A percentile compares a stretch with the other conserved stretches of the same genome.
These are phyloP conservation scores for Epinotia ramella DNA, from an alignment of 2,888 invertebrate genomes.

Conservation along the genomic window DNA sequence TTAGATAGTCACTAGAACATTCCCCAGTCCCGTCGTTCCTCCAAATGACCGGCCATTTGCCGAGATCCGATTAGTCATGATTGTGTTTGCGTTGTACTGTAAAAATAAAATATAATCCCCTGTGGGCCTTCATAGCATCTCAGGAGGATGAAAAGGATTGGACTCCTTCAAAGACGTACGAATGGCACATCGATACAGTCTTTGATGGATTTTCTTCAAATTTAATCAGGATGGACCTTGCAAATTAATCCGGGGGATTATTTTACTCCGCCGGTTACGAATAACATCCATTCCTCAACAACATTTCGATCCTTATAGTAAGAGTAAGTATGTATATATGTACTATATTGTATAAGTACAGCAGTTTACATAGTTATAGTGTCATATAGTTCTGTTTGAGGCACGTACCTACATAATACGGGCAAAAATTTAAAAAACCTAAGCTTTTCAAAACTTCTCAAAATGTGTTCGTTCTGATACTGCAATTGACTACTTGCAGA, in stretches of 20 bases:
- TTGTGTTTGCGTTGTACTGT: slow-evolving; percentile 79
- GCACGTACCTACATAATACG: not conserved
- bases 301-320: not conserved
- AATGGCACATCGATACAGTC: slow-evolving; percentile 62
- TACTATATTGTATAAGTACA: not conserved
- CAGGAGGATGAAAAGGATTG: slow-evolving; percentile 75
- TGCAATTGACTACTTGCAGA: too few relatives aligned
- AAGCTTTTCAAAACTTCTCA: too few relatives aligned
- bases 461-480: too few relatives aligned
- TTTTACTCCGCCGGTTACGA: slow-evolving; percentile 62
- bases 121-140: slow-evolving; percentile 54
- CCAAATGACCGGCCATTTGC: slow-evolving; percentile 82
- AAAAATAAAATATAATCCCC: slow-evolving; percentile 77
- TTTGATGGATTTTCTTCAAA: slow-evolving; percentile 74
- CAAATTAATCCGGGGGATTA: slow-evolving; percentile 74
- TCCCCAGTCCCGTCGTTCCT: slow-evolving; percentile 75
- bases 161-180: slow-evolving; percentile 71
- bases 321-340: not conserved
- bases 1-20: slow-evolving; percentile 83
- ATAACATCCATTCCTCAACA: slow-evolving; percentile 21
- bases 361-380: not conserved
- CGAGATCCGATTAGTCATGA: slow-evolving; percentile 83
- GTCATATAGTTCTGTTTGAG: not conserved
- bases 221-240: slow-evolving; percentile 69
- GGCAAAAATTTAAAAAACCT: not conserved